These are phyloP conservation scores for Gavia stellata DNA, from an alignment of 2,113 vertebrate species.

Conservation along the genomic window DNA sequence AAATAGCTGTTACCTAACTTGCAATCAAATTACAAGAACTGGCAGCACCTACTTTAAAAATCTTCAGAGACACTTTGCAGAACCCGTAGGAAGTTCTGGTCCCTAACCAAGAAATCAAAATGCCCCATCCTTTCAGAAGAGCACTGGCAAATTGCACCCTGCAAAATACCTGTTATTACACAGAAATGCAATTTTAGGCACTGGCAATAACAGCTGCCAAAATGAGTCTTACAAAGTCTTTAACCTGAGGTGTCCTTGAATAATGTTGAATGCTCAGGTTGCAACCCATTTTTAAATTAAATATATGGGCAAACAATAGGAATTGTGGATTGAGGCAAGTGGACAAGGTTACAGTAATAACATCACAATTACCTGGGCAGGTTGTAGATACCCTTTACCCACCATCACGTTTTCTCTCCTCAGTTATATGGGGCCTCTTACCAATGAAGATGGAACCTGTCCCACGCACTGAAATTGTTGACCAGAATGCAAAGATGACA, in stretches of 20 bases:
- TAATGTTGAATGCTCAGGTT: background rate
- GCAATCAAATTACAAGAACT: background rate
- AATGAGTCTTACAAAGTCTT: background rate
- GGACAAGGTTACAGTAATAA: background rate
- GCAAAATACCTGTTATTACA: background rate
- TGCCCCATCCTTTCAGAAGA: background rate
- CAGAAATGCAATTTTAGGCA: background rate
- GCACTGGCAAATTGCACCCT: background rate
- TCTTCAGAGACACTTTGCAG: background rate
- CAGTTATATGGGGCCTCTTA: background rate
- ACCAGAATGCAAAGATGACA: background rate
- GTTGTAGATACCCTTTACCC: background rate
- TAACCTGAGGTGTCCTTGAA: background rate
- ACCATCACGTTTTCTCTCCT: background rate
- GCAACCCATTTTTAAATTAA: background rate
- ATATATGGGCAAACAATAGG: background rate
- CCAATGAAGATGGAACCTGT: background rate
- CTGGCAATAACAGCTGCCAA: background rate
- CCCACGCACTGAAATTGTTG: background rate
- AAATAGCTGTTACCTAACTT: background rate
- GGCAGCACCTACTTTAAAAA: background rate
- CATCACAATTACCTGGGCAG: background rate
- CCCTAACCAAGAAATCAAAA: background rate
- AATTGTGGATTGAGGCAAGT: background rate
- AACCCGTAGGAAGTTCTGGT: background rate